phyloP scores from a whole-genome alignment of 2,797 vertebrate species.

The Thunnus albacares region DNA sequence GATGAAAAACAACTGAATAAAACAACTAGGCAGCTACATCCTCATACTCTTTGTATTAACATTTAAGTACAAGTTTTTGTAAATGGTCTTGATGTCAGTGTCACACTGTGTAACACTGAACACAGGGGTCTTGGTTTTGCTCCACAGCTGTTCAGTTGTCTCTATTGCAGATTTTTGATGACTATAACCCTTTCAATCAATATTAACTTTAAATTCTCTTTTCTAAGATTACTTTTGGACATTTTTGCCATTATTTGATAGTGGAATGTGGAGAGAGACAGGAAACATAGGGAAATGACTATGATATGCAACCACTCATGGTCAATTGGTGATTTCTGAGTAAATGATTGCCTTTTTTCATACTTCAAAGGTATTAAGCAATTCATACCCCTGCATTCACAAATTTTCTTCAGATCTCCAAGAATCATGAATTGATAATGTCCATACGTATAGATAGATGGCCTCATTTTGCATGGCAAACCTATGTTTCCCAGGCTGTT shows the following conservation, averaged over 20 bases:
- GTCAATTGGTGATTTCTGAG: too few relatives aligned
- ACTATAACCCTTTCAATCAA: background rate
- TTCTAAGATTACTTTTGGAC: too few relatives aligned
- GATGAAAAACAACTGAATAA: background rate
- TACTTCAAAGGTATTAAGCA: too few relatives aligned
- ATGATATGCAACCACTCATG: too few relatives aligned
- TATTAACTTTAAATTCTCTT: background rate
- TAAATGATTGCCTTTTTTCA: too few relatives aligned
- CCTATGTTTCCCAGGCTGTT: constrained; percentile 6
- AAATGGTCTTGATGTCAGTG: too few relatives aligned
- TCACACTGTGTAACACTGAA: too few relatives aligned
- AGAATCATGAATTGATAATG: background rate
- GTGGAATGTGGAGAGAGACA: too few relatives aligned
- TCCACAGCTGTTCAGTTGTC: background rate
- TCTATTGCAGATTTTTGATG: background rate
- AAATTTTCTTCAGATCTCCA: background rate
- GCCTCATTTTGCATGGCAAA: background rate
- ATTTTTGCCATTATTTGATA: too few relatives aligned
- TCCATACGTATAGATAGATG: too few relatives aligned
- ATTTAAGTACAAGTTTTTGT: background rate
- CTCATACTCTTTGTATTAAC: background rate
- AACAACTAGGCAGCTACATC: background rate
- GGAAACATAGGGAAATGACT: too few relatives aligned
- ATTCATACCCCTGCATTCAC: background rate
- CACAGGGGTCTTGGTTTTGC: background rate